Percentiles rank a stretch among this genome's conserved stretches.
phyloP scores from a whole-genome alignment of 2,888 invertebrate species.

The Neoitamus cyanurus region DNA sequence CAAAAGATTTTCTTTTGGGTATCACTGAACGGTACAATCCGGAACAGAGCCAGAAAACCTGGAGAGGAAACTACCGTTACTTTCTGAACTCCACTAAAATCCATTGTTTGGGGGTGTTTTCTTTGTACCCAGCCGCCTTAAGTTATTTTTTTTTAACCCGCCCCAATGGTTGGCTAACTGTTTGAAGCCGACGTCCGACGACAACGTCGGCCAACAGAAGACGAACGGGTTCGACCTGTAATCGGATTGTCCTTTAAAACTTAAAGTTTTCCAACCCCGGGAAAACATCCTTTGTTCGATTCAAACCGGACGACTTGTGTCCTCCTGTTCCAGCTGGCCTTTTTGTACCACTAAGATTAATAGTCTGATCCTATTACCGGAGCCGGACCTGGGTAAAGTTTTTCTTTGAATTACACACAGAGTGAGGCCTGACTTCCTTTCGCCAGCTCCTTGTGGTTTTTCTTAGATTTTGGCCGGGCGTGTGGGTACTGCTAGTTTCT shows the following conservation, averaged over 20 bases:
- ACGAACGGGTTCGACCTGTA: slow-evolving; percentile 35
- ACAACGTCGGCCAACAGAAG: not conserved
- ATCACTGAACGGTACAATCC: too few relatives aligned
- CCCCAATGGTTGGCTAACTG: not conserved
- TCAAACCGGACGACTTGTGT: slow-evolving; percentile 12
- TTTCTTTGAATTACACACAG: not conserved
- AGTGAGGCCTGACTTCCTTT: not conserved
- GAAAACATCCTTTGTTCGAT: slow-evolving; percentile 20
- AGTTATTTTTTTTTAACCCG: not conserved
- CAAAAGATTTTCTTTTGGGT: not conserved
- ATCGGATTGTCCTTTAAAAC: slow-evolving; percentile 42
- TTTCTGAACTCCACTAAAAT: not conserved
- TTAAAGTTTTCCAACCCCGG: slow-evolving; percentile 2
- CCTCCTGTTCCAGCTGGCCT: slow-evolving; percentile 20
- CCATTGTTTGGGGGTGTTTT: not conserved
- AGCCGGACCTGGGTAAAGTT: slow-evolving; percentile 23
- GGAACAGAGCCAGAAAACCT: not conserved
- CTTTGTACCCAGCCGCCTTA: not conserved
- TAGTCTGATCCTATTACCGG: slow-evolving; percentile 50
- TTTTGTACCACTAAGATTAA: slow-evolving; percentile 48
- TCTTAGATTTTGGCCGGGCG: not conserved
- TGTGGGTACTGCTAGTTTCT: not conserved
- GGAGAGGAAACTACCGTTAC: not conserved
- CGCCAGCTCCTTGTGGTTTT: not conserved
- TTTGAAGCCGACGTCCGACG: not conserved